Conservation (phyloP, 1,140 invertebrate genomes). For the Chelonus insularis region DNA sequence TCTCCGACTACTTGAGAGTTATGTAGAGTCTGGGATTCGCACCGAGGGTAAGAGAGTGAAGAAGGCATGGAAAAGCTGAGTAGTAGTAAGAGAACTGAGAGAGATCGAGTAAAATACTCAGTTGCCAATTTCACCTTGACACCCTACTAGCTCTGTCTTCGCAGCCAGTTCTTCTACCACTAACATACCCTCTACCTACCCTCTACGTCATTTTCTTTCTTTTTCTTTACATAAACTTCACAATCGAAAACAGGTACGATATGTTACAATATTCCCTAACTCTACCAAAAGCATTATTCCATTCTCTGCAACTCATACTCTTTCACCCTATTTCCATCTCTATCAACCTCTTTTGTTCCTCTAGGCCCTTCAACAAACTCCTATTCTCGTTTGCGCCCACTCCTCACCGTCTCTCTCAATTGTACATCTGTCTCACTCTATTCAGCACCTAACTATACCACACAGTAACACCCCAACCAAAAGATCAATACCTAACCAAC, state of each 20-base stretch:
- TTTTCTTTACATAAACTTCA: too few species aligned
- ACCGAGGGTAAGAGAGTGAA: conserved; percentile 22
- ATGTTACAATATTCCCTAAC: not conserved
- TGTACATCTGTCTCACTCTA: conserved; percentile 9
- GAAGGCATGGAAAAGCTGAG: not conserved
- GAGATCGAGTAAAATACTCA: conserved; percentile 18
- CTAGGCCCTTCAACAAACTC: not conserved
- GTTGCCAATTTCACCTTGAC: conserved; percentile 42
- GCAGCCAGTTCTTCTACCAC: too few species aligned
- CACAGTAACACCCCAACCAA: conserved; percentile 50
- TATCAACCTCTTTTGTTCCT: conserved; percentile 30
- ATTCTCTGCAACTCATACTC: not conserved
- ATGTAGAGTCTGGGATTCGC: not conserved
- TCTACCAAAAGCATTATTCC: not conserved
- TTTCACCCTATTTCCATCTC: conserved; percentile 26
- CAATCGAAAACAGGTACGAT: too few species aligned
- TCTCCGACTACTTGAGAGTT: not conserved
- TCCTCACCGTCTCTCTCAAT: conserved; percentile 15
- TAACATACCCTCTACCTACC: too few species aligned
- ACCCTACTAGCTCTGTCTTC: too few species aligned
- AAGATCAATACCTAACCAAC: conserved; percentile 56
- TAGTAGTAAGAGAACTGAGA: not conserved
- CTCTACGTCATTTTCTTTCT: too few species aligned
- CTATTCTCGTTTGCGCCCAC: not conserved
- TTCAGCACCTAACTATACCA: not conserved